These are phyloP conservation scores for Coboldia fuscipes DNA, from an alignment of 1,140 invertebrate species.

Conservation along the genomic window DNA sequence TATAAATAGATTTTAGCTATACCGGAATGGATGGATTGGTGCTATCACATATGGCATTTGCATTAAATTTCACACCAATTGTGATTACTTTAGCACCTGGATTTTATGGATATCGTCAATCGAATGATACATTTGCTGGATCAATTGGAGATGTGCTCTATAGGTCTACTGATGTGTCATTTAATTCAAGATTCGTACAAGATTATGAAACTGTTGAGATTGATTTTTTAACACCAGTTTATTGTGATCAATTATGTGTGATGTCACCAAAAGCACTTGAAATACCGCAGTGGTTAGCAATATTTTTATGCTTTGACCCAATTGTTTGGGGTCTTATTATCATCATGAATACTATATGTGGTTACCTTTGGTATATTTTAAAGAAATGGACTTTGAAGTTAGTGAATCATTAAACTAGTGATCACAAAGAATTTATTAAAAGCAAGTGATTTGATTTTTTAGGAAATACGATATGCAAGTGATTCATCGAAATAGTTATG, in stretches of 20 bases:
- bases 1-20: no score
- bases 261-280: constrained; percentile 17
- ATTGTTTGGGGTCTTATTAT: constrained; percentile 14
- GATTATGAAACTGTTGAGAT: constrained; percentile 12
- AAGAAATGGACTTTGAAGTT: no score
- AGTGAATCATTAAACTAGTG: no score
- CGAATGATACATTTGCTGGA: constrained; percentile 16
- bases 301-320: constrained; percentile 16
- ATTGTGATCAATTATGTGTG: constrained; percentile 20
- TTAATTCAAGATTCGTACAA: constrained; percentile 20
- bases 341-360: constrained; percentile 6
- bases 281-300: constrained; percentile 20
- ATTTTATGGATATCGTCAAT: constrained; percentile 10
- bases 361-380: constrained; percentile 11
- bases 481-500: no score
- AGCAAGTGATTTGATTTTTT: no score
- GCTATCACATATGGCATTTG: constrained; percentile 11
- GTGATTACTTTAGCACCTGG: constrained; percentile 7
- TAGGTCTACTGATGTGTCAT: constrained; percentile 14
- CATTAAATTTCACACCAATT: constrained; percentile 21
- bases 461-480: no score
- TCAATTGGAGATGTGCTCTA: constrained; percentile 17
- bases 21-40: constrained; percentile 16
- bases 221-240: constrained; percentile 15
- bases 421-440: no score